Evolutionary conservation across 2,888 invertebrate species (phyloP).

Genomic region (Bedellia somnulentella): DNA sequence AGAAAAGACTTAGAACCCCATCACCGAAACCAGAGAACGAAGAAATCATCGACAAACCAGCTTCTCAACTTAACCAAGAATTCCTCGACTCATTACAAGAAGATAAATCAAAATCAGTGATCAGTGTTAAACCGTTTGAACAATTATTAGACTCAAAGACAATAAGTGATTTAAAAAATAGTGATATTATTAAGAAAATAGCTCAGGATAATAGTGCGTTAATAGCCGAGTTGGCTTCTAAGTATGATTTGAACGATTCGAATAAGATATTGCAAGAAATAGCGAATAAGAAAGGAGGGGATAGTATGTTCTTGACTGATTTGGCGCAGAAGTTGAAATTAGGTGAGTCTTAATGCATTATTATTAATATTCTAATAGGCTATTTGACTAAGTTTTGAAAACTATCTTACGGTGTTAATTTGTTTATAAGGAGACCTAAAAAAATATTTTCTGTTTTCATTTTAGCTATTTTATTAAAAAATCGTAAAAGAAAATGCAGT

Average conservation of each 20-base stretch:
- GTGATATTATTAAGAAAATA: slow-evolving; percentile 11
- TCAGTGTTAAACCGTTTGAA: slow-evolving; percentile 34
- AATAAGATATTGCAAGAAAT: slow-evolving; percentile 12
- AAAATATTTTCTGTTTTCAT: no score
- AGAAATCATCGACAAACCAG: slow-evolving; percentile 24
- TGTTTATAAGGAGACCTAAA: no score
- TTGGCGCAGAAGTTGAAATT: slow-evolving; percentile 21
- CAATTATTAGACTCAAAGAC: slow-evolving; percentile 19
- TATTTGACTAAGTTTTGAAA: no score
- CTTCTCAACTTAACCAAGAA: slow-evolving; percentile 40
- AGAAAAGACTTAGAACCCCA: slow-evolving; percentile 21
- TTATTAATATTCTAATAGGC: no score
- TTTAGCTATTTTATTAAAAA: no score
- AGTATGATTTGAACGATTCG: slow-evolving; percentile 10
- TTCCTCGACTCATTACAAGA: slow-evolving; percentile 39
- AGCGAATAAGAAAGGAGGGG: slow-evolving; percentile 8
- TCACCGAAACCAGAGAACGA: slow-evolving; percentile 18
- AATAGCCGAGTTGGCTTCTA: slow-evolving; percentile 9
- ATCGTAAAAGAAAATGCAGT: no score
- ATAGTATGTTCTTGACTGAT: slow-evolving; percentile 15
- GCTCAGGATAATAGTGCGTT: slow-evolving; percentile 11
- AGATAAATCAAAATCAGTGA: slow-evolving; percentile 11
- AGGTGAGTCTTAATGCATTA: slow-evolving; percentile 19
- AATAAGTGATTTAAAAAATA: slow-evolving; percentile 6
- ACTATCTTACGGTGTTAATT: no score